Evolutionary conservation across 2,113 vertebrate species (phyloP), one percentile per base, ranked within the genome.

Genomic region (Nothobranchius kuhntae): DNA sequence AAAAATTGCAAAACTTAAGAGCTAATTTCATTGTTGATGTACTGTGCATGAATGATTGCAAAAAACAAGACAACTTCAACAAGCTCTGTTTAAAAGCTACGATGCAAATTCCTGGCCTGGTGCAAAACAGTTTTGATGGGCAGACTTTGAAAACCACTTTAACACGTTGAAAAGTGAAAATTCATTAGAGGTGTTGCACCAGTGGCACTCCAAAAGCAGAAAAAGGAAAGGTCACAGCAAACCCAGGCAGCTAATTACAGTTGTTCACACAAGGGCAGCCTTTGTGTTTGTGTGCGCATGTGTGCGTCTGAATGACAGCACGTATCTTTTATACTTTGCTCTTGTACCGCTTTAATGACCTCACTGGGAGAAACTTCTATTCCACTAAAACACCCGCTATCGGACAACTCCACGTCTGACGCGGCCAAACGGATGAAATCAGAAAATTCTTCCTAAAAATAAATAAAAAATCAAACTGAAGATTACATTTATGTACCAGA

Each of bases 141-240:
- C 3, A 6, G 38, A 40, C 38, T 40, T 40, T 45, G n/a, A 26
- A 69, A 71, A 60, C 12, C 44, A 17, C 30, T 53, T 30, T 38
- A 65, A 60, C 14, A 14, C 30, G 4, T 4, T 30, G 30, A 30
- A 30, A 2, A 9, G 30, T 46, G 42, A 35, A 15, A 53, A 53
- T 40, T 9, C 12, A 53, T 56, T 51, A 54, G 21, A 17, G 60
- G 63, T 30, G 54, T 17, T 60, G 65, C 65, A 13, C 36, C 35
- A 53, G 48, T 70, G 61, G 42, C 13, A 55, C 55, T 48, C 14
- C 48, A 55, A 80, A 52, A 61, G 67, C 65, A 65, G 61, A n/a
- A 76, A 62, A 71, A 56, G 48, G 51, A 82, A 82, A 82, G 81
- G 83, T 86, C 72, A 81, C 71, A 36, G 62, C 48, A 67, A 77